Evolutionary conservation across 2,113 vertebrate species (phyloP), one percentile per base, ranked within the genome.

Genomic region (Salvelinus sp.): DNA sequence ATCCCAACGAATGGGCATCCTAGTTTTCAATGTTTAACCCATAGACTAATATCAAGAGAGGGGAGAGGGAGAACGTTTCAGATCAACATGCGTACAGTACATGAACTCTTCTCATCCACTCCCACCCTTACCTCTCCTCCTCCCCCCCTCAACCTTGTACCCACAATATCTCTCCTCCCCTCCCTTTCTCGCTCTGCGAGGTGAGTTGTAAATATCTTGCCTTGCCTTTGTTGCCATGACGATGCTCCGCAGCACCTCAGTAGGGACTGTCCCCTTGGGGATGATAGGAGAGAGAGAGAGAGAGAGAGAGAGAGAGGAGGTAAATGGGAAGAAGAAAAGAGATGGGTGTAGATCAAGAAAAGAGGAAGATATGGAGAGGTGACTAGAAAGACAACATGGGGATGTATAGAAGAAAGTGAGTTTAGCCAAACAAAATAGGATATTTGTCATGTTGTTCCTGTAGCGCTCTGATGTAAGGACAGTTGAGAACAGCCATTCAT

Each of bases 211-310:
- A 87, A 73, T 86, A 2, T 70, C 87, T 91, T 90, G 82, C 87
- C 83, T 89, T 88, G 16, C 70, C 70, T 76, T 69, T 88, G 90
- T 92, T 92, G 88, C 90, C 88, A 92, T 91, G 90, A 89, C 90
- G 87, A 92, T 92, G 58, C 63, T 86, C 84, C 83, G 84, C 81
- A 77, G 81, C 30, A 67, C 82, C 79, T 25, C 63, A 63, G 78
- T 60, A 62, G 18, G 71, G n/a, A 78, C 75, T 82, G 84, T 90
- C 89, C 87, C 89, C 76, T 23, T 85, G 88, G 88, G 87, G 72
- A 74, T 13, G 33, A 69, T 47, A 23, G 18, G 58, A 47, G 0
- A 0, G 0, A 68, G 6, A 38, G 30, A 68, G 10, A 68, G 27
- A 68, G 27, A 38, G 27, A 38, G 30, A 6, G 30, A 5, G 30